Evolutionary conservation across 2,113 vertebrate genomes (phyloP), one percentile per base, ranked within the genome.

Genomic region (Catharus bicknelli): DNA sequence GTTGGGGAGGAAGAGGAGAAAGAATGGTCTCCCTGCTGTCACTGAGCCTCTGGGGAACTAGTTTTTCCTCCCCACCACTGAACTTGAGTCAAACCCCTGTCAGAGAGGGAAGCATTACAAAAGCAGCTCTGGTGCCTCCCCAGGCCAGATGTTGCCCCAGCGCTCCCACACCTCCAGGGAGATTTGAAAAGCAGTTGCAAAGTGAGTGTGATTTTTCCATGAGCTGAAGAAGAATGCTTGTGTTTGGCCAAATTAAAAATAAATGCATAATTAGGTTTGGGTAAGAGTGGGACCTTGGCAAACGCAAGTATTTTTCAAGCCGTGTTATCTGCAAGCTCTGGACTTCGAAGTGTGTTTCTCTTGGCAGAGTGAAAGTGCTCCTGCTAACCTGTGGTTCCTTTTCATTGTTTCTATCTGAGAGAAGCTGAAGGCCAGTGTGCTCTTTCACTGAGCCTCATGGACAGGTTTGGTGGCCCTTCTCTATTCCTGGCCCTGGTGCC

Each of bases 201-300:
- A 91, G 53, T 1, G 3, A 75, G 51, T 40, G 45, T 1, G 1
- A 51, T 88, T 90, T 89, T 88, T 91, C 90, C 88, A 72, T 86
- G 50, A 61, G 29, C 68, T 42, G 30, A 53, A 27, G 30, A 84
- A 57, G 75, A 95, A 92, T 66, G 64, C 54, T 88, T 83, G 69
- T 86, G 9, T 50, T 90, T 62, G 78, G 82, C 90, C 76, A 81
- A 93, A 95, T 88, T 77, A 83, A 90, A 90, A 95, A 86, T 76
- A 88, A 90, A 69, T 59, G 55, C 0, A 0, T 87, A 91, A 94
- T 79, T 59, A 36, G 79, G 43, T 83, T 94, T 74, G 72, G 74
- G 30, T 74, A 92, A 86, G 69, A 79, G 73, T 5, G 74, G 11
- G 51, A 57, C 40, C 90, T 88, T 93, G 93, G 90, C 88, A 90